Base-by-base conservation (phyloP, 2,888 invertebrate genomes). In the Nomada ferruginata region DNA sequence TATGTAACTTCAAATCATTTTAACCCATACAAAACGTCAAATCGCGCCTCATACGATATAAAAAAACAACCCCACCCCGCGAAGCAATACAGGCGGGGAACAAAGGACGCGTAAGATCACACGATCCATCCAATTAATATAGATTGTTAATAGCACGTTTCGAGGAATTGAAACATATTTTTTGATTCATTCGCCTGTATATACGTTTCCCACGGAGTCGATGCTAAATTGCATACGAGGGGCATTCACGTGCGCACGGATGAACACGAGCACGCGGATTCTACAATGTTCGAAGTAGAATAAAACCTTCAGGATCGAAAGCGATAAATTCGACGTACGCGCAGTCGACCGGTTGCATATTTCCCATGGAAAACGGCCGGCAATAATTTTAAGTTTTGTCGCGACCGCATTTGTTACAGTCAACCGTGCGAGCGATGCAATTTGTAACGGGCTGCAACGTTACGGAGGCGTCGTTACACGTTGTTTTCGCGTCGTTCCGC, bases 321-420 rank as follows among this genome's bases (percentile, higher is more conserved):
- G 44, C 68, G 50, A 82, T 76, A 82, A 82, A 82, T 82, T 68
- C 44, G 36, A 10, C 66, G 60, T 55, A 64, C 72, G 60, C 29
- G 10, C 5, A 44, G 23, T 18, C 20, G 26, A 29, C 36, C 20
- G 64, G 72, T 47, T 66, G 63, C 68, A 82, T 83, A 82, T 72
- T 76, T 50, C 68, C 47, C 36, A 60, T 11, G 50, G 64, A 64
- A 52, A 82, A 64, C 53, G 68, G 63, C 47, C 26, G 59, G 71
- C 82, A 82, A 82, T 82, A 76, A 82, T 82, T 82, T 65, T 26
- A 82, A 82, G 71, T 82, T 82, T 82, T 76, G 82, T 82, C 82
- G 72, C 68, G 42, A 26, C 42, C 64, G 68, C 83, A 23, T 82
- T 82, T 76, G 82, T 82, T 82, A 82, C 57, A 66, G 76, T 65